Evolutionary conservation across 2,113 vertebrate species (phyloP).

Genomic region (Halichoeres trimaculatus): DNA sequence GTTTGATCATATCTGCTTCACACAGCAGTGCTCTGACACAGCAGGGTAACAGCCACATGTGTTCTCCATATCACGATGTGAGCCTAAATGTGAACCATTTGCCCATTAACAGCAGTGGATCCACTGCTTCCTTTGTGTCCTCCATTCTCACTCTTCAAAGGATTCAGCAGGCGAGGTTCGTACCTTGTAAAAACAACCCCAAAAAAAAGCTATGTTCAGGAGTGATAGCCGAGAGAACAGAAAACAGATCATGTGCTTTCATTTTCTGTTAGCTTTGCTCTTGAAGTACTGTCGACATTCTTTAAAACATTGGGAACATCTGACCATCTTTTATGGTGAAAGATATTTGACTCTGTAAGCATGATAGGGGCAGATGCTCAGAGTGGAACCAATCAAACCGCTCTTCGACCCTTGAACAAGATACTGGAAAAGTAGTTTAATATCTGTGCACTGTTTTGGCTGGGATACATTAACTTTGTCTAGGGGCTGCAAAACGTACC

Average conservation of each 20-base stretch:
- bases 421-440: slow-evolving; percentile 24
- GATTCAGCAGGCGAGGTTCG: slow-evolving; percentile 47
- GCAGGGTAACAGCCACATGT: slow-evolving; percentile 77
- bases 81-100: slow-evolving; percentile 80
- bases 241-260: slow-evolving; percentile 78
- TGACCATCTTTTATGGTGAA: slow-evolving; percentile 72
- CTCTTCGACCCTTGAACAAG: slow-evolving; percentile 27
- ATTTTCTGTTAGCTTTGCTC: slow-evolving; percentile 77
- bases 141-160: slow-evolving; percentile 79
- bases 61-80: slow-evolving; percentile 77
- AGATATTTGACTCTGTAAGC: slow-evolving; percentile 60
- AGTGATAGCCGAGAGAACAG: slow-evolving; percentile 67
- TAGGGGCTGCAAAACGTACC: background rate
- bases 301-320: slow-evolving; percentile 81
- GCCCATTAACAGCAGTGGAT: slow-evolving; percentile 78
- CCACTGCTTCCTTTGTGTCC: slow-evolving; percentile 73
- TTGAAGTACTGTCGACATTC: slow-evolving; percentile 78
- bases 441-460: slow-evolving; percentile 8
- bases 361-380: slow-evolving; percentile 67
- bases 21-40: slow-evolving; percentile 52
- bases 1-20: slow-evolving; percentile 70
- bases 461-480: background rate
- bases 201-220: slow-evolving; percentile 65
- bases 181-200: slow-evolving; percentile 80
- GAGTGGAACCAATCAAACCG: slow-evolving; percentile 48